Conservation (phyloP, 2,797 vertebrate species). For the Acanthurus lineatus region DNA sequence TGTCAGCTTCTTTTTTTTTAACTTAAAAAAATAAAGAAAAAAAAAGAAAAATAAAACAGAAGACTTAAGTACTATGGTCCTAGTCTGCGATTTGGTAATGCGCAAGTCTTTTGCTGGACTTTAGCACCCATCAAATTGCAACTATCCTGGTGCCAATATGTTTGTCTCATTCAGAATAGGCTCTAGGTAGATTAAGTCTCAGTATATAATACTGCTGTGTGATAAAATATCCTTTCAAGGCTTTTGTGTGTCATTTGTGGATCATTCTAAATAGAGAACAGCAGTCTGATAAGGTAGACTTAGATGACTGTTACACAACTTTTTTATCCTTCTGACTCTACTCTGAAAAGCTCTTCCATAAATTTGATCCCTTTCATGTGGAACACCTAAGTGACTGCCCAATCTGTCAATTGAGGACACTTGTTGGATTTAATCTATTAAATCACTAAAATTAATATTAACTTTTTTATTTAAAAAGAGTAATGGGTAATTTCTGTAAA, state of each 20-base stretch:
- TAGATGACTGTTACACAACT: background rate
- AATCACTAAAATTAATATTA: background rate
- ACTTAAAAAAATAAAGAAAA: no score
- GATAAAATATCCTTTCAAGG: background rate
- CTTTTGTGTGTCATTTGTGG: background rate
- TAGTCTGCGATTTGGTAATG: no score
- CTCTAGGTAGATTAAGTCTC: background rate
- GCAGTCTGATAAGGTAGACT: background rate
- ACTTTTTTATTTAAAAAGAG: background rate
- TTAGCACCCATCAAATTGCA: background rate
- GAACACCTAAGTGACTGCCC: background rate
- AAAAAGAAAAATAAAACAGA: no score
- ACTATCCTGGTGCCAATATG: background rate
- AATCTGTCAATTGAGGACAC: background rate
- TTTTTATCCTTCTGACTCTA: background rate
- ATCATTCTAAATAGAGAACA: background rate
- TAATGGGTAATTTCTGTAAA: slow-evolving; percentile 1
- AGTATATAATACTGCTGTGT: background rate
- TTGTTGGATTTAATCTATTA: background rate
- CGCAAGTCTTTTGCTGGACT: background rate
- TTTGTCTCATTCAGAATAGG: background rate
- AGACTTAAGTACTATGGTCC: no score
- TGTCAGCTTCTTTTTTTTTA: no score
- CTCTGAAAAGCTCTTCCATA: background rate
- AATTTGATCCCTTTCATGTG: background rate